These are phyloP conservation scores for Aphidius gifuensis DNA, from an alignment of 1,140 invertebrate species.

Conservation along the genomic window DNA sequence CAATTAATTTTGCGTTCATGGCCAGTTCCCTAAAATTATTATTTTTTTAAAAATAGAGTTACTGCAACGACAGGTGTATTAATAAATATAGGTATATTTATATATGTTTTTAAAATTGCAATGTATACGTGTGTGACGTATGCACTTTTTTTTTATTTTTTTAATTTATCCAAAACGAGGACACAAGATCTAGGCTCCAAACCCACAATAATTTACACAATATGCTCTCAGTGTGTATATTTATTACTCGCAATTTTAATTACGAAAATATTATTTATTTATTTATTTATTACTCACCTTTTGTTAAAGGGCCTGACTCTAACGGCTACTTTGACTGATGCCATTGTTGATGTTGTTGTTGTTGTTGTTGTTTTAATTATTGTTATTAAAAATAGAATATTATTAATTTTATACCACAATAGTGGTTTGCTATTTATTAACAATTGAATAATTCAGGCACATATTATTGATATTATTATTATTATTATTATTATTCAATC, in stretches of 20 bases:
- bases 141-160: no score
- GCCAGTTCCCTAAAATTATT: constrained; percentile 69
- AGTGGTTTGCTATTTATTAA: no score
- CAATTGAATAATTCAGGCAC: no score
- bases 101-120: background rate
- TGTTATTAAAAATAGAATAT: no score
- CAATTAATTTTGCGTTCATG: constrained; percentile 78
- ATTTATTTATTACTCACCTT: constrained; percentile 57
- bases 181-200: no score
- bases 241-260: no score
- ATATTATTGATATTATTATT: no score
- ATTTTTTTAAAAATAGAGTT: background rate
- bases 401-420: no score
- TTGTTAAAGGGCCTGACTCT: constrained; percentile 78
- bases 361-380: no score
- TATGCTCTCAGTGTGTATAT: background rate
- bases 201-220: background rate
- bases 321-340: constrained; percentile 78
- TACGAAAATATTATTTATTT: background rate
- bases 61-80: constrained; percentile 17
- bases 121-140: background rate
- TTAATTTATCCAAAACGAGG: no score
- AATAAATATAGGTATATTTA: background rate
- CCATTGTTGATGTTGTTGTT: constrained; percentile 54
- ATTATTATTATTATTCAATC: no score